Percentiles rank a stretch among this genome's conserved stretches.
phyloP scores from a whole-genome alignment of 1,140 invertebrate species.

The Drosophila triauraria region DNA sequence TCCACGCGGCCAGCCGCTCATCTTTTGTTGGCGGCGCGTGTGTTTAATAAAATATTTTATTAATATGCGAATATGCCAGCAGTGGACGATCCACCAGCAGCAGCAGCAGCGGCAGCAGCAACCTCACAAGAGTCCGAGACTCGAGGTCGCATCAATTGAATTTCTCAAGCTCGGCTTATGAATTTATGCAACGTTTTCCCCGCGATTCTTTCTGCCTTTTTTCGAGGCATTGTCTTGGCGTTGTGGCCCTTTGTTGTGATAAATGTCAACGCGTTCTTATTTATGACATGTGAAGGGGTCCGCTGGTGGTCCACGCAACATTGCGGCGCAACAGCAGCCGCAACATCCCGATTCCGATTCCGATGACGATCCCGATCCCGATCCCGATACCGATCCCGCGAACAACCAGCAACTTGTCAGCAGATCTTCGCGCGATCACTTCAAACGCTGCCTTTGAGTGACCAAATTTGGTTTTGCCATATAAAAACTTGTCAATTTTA shows the following conservation, averaged over 20 bases:
- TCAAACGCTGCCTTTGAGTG: constrained; percentile 75
- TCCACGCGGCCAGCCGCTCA: constrained; percentile 36
- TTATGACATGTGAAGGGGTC: constrained; percentile 84
- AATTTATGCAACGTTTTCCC: constrained; percentile 80
- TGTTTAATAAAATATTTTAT: constrained; percentile 85
- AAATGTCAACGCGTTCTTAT: constrained; percentile 85
- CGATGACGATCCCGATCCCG: neutral
- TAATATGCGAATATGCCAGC: constrained; percentile 77
- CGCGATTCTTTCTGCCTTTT: constrained; percentile 20
- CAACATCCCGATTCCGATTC: constrained; percentile 1
- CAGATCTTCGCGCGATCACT: constrained; percentile 44
- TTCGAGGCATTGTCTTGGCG: constrained; percentile 53
- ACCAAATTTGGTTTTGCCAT: constrained; percentile 78
- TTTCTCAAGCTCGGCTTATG: constrained; percentile 81
- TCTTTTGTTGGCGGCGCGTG: constrained; percentile 76
- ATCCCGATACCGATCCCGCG: neutral
- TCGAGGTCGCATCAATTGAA: constrained; percentile 76
- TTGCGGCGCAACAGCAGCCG: neutral
- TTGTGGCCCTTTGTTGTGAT: constrained; percentile 81
- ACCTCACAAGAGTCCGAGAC: constrained; percentile 14
- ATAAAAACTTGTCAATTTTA: constrained; percentile 85
- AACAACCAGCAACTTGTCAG: constrained; percentile 67
- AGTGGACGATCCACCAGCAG: constrained; percentile 49
- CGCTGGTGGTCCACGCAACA: constrained; percentile 60
- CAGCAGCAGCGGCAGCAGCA: constrained; percentile 24